phyloP scores from a whole-genome alignment of 2,797 vertebrate species.

The Schizothorax lantsangensis region DNA sequence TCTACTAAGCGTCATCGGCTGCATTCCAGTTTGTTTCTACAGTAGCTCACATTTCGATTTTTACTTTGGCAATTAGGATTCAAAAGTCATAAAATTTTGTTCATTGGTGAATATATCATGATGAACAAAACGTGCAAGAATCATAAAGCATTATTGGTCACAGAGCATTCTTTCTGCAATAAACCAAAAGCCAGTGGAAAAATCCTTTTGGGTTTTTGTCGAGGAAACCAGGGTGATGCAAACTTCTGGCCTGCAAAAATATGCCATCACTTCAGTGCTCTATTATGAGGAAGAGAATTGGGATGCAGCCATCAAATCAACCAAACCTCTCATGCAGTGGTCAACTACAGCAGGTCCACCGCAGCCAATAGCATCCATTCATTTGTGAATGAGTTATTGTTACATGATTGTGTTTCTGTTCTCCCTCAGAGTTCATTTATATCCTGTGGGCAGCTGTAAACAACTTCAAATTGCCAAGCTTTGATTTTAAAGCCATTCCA shows the following conservation, averaged over 20 bases:
- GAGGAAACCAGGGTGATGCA: background rate
- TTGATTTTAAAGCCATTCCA: conserved; percentile 40
- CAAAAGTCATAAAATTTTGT: background rate
- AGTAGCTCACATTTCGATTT: background rate
- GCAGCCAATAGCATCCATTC: conserved; percentile 22
- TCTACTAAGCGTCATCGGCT: background rate
- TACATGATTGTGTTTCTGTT: conserved; percentile 19
- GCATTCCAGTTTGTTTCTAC: background rate
- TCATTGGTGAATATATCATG: background rate
- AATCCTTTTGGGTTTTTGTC: background rate
- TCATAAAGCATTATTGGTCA: no score
- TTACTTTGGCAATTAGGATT: background rate
- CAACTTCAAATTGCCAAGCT: conserved; percentile 47
- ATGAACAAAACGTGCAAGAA: background rate
- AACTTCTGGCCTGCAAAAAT: background rate
- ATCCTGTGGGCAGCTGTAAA: conserved; percentile 10
- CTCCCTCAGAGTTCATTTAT: conserved; percentile 20
- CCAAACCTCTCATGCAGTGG: conserved; percentile 12
- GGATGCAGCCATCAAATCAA: conserved; percentile 7
- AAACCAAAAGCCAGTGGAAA: background rate
- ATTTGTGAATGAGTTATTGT: conserved; percentile 26
- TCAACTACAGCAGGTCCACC: conserved; percentile 1
- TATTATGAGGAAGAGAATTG: background rate
- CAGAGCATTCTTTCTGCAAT: background rate
- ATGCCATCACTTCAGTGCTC: background rate